Conservation (phyloP, 2,888 invertebrate genomes). For the Scotopteryx bipunctaria region DNA sequence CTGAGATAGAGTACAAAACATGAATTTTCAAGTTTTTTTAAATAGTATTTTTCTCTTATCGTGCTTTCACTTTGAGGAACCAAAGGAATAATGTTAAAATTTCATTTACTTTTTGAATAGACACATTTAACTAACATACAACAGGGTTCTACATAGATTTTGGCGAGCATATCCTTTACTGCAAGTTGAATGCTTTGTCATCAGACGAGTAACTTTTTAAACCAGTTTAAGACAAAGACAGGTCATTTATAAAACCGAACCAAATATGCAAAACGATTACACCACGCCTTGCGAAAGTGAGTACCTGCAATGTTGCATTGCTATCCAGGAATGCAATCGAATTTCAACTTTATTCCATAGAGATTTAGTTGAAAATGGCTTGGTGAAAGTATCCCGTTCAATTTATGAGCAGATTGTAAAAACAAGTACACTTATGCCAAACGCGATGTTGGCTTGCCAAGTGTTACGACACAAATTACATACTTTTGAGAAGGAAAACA, state of each 20-base stretch:
- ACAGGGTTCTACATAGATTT: too few relatives aligned
- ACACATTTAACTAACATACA: too few relatives aligned
- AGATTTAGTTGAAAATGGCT: neutral
- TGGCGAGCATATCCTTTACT: too few relatives aligned
- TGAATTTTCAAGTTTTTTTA: too few relatives aligned
- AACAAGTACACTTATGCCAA: slow-evolving; percentile 29
- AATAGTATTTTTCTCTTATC: too few relatives aligned
- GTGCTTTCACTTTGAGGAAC: too few relatives aligned
- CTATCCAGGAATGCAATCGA: too few relatives aligned
- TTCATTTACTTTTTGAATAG: too few relatives aligned
- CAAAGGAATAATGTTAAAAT: too few relatives aligned
- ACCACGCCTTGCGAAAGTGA: slow-evolving; percentile 31
- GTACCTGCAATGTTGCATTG: slow-evolving; percentile 24
- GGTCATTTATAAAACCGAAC: slow-evolving; percentile 13
- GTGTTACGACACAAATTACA: slow-evolving; percentile 14
- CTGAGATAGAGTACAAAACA: too few relatives aligned
- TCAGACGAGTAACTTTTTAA: neutral
- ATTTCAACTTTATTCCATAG: neutral
- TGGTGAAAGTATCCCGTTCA: neutral
- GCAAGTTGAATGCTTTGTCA: neutral
- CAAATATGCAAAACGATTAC: slow-evolving; percentile 26
- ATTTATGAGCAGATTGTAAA: slow-evolving; percentile 28
- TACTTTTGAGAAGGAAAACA: neutral
- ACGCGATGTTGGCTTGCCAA: slow-evolving; percentile 9
- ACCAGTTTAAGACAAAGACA: slow-evolving; percentile 10